Evolutionary conservation across 2,888 invertebrate species (phyloP).

Genomic region (Tachystola acroxantha): DNA sequence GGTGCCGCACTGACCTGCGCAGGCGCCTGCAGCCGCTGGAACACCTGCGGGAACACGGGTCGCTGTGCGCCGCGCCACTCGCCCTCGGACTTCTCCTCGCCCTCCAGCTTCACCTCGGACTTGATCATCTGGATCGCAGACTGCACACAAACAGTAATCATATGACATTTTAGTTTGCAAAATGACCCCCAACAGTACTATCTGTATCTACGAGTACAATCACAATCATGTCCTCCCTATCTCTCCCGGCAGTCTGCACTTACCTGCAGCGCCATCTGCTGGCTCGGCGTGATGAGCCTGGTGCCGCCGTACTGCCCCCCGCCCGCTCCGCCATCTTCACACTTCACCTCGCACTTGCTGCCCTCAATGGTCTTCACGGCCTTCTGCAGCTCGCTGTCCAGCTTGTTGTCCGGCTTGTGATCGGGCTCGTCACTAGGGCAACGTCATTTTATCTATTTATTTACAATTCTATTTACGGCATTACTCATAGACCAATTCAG

Average conservation of each 20-base stretch:
- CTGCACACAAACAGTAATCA: constrained; percentile 21
- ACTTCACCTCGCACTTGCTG: constrained; percentile 43
- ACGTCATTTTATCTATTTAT: constrained; percentile 5
- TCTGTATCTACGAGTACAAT: too few relatives aligned
- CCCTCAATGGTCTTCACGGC: constrained; percentile 58
- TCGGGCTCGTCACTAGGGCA: constrained; percentile 52
- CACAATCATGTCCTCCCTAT: too few relatives aligned
- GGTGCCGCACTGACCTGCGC: constrained; percentile 29
- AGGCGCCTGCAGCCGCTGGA: constrained; percentile 27
- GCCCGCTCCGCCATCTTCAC: constrained; percentile 24
- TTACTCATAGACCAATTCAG: too few relatives aligned
- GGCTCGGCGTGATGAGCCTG: constrained; percentile 51
- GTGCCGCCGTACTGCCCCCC: constrained; percentile 37
- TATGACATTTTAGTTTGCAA: neutral
- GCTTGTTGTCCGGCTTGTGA: constrained; percentile 49
- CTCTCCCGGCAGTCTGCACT: too few relatives aligned
- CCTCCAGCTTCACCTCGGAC: constrained; percentile 59
- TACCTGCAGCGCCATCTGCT: constrained; percentile 61
- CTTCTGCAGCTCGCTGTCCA: constrained; percentile 58
- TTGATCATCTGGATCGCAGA: constrained; percentile 62
- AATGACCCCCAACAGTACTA: too few relatives aligned
- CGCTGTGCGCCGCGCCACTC: constrained; percentile 29
- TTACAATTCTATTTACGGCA: too few relatives aligned
- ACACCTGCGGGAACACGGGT: constrained; percentile 28
- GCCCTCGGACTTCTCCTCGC: constrained; percentile 37